These are phyloP conservation scores for Lucilia cuprina DNA, from an alignment of 1,140 invertebrate species.

Conservation along the genomic window DNA sequence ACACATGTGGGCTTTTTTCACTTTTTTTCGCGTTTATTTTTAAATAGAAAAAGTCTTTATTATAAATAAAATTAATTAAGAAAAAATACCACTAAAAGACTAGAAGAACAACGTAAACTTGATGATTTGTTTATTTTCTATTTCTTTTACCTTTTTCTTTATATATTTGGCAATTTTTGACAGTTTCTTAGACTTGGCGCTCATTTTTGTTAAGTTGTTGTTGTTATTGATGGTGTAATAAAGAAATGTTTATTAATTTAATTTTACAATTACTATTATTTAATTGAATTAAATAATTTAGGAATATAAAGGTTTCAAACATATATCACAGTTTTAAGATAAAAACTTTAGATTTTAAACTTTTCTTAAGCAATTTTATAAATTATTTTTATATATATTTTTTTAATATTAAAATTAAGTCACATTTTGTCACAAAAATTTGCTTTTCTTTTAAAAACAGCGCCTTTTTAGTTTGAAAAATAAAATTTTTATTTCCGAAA, in stretches of 20 bases:
- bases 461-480: background rate
- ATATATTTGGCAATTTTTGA: constrained; percentile 62
- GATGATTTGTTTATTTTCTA: background rate
- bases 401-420: constrained; percentile 25
- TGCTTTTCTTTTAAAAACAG: background rate
- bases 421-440: constrained; percentile 33
- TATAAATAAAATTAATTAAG: no score
- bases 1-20: background rate
- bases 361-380: no score
- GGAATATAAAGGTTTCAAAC: no score
- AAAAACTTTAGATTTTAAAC: no score
- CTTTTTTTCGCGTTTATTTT: background rate
- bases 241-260: background rate
- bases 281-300: no score
- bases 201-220: constrained; percentile 47
- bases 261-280: no score
- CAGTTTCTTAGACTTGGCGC: constrained; percentile 58
- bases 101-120: background rate
- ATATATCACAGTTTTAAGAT: no score
- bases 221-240: background rate
- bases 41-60: background rate
- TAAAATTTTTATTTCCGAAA: background rate
- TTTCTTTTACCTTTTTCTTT: constrained; percentile 56
- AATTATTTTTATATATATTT: no score
- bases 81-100: no score